Evolutionary conservation across 2,113 vertebrate species (phyloP).

Genomic region (Tupaia tana): DNA sequence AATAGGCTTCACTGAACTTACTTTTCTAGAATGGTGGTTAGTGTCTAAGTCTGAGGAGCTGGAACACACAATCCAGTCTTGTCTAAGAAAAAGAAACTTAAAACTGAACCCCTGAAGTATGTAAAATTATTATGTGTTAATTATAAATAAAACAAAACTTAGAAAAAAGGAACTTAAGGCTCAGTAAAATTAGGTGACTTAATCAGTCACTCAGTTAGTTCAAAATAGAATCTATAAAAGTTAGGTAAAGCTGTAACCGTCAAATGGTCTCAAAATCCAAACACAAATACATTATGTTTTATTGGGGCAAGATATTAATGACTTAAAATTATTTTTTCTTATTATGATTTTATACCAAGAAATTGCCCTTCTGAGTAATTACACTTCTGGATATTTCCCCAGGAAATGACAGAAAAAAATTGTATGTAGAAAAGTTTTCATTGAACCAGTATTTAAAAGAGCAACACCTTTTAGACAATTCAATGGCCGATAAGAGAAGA

Average conservation of each 20-base stretch:
- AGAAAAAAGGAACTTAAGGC: not conserved
- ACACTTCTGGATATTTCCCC: not conserved
- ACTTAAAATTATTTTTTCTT: slow-evolving; percentile 19
- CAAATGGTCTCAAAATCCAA: not conserved
- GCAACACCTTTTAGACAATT: slow-evolving; percentile 18
- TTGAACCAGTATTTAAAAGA: slow-evolving; percentile 53
- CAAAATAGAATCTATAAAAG: slow-evolving; percentile 23
- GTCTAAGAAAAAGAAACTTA: not conserved
- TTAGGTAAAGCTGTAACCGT: not conserved
- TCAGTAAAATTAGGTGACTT: slow-evolving; percentile 5
- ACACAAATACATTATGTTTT: slow-evolving; percentile 4
- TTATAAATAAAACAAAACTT: too few species aligned
- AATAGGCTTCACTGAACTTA: slow-evolving; percentile 1
- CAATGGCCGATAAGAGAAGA: not conserved
- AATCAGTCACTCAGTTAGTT: not conserved
- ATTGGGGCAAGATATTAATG: not conserved
- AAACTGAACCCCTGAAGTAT: too few species aligned
- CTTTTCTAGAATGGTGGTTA: not conserved
- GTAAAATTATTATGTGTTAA: too few species aligned
- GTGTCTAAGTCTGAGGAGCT: not conserved
- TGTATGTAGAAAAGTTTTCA: not conserved
- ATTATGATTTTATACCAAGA: slow-evolving; percentile 30
- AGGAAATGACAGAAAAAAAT: slow-evolving; percentile 54
- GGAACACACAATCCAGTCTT: not conserved
- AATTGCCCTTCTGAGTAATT: slow-evolving; percentile 48